Evolutionary conservation across 2,113 vertebrate genomes (phyloP).

Genomic region (Alectura lathami): DNA sequence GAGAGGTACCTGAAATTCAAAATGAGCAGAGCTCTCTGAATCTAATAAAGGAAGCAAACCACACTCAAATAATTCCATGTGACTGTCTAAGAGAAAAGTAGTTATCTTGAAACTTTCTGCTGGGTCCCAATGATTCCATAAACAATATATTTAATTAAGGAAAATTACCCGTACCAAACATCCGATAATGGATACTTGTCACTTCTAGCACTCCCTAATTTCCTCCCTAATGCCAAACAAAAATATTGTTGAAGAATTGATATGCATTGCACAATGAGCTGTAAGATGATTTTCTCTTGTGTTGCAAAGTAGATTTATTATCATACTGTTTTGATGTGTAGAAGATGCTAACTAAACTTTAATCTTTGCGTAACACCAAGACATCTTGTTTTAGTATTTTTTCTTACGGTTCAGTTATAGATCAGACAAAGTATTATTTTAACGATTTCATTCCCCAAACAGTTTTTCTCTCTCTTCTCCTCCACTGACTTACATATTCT

Average conservation of each 20-base stretch:
- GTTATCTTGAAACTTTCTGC: constrained; percentile 56
- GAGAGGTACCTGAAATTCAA: constrained; percentile 46
- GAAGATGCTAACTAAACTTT: neutral
- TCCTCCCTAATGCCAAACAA: constrained; percentile 39
- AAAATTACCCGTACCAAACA: constrained; percentile 51
- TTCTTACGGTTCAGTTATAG: neutral
- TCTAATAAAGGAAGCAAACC: constrained; percentile 45
- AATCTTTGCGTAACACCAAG: neutral
- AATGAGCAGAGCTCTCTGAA: constrained; percentile 53
- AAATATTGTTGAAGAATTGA: constrained; percentile 1
- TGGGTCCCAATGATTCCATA: constrained; percentile 43
- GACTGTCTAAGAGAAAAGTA: neutral
- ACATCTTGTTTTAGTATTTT: neutral
- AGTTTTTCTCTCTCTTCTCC: neutral
- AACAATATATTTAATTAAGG: constrained; percentile 70
- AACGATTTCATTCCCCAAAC: neutral
- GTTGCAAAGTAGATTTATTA: neutral
- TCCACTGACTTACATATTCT: neutral
- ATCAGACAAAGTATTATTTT: neutral
- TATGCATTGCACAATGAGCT: neutral
- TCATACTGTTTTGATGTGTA: neutral
- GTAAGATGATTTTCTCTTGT: neutral
- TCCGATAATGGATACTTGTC: constrained; percentile 50
- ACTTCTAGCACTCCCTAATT: constrained; percentile 44
- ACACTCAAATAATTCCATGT: constrained; percentile 34